Conservation (phyloP, 2,113 vertebrate species). For the Lethenteron camtschaticum region DNA sequence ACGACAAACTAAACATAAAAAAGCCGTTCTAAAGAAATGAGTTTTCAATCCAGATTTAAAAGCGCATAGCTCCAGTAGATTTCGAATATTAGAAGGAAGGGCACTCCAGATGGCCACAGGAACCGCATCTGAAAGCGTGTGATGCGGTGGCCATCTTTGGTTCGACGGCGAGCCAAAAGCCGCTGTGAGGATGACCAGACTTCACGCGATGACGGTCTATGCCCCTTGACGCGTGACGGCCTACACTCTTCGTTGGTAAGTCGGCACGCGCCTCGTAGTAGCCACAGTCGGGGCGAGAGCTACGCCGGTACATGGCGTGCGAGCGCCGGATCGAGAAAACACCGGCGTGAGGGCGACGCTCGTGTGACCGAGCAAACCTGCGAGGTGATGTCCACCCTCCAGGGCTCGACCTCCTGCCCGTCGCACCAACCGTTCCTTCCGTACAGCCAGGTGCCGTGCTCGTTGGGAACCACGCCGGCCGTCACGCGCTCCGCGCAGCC, state of each 20-base stretch:
- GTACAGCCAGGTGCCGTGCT: slow-evolving; percentile 37
- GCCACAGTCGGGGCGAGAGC: not conserved
- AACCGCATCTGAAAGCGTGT: no score
- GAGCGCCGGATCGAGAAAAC: not conserved
- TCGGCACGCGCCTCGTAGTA: not conserved
- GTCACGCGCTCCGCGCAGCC: slow-evolving; percentile 24
- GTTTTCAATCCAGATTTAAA: no score
- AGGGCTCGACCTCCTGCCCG: slow-evolving; percentile 32
- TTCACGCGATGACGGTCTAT: not conserved
- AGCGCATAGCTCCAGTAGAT: no score
- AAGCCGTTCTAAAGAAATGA: no score
- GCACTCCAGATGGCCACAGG: no score
- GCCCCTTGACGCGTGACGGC: not conserved
- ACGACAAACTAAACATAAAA: no score
- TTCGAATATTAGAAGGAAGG: no score
- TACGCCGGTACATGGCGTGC: not conserved
- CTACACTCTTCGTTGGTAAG: not conserved
- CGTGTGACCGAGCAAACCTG: slow-evolving; percentile 20
- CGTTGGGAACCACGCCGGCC: slow-evolving; percentile 32
- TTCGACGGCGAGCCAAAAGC: no score
- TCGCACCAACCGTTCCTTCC: slow-evolving; percentile 38
- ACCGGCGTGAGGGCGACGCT: not conserved
- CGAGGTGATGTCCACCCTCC: slow-evolving; percentile 27
- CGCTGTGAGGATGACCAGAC: not conserved
- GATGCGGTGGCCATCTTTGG: no score